These are phyloP conservation scores for Mechanitis mazaeus DNA, from an alignment of 2,888 invertebrate genomes.

Conservation along the genomic window DNA sequence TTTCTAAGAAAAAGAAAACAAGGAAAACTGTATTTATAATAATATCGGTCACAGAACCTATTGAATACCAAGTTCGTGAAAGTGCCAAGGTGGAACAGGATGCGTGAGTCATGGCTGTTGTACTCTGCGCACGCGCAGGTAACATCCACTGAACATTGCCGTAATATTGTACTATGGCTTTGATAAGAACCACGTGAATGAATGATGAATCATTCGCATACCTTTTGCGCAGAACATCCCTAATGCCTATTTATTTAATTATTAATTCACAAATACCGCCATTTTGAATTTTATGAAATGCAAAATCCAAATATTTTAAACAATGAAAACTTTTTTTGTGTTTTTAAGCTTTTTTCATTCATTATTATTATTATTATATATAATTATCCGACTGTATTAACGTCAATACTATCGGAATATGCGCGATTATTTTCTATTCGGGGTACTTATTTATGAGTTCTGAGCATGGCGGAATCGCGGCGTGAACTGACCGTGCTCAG, in stretches of 20 bases:
- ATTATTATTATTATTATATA: no score
- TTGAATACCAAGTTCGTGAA: slow-evolving; percentile 50
- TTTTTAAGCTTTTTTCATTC: no score
- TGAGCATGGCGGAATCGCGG: no score
- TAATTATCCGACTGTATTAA: no score
- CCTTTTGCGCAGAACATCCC: slow-evolving; percentile 23
- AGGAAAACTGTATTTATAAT: slow-evolving; percentile 13
- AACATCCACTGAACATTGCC: slow-evolving; percentile 49
- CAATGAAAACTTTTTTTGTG: no score
- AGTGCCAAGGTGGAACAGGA: slow-evolving; percentile 68
- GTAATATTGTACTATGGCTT: slow-evolving; percentile 46
- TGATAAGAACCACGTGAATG: slow-evolving; percentile 70
- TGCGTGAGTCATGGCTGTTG: slow-evolving; percentile 60
- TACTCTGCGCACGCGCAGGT: slow-evolving; percentile 68
- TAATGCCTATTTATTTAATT: slow-evolving; percentile 16
- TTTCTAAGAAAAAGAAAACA: slow-evolving; percentile 8
- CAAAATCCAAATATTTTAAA: no score
- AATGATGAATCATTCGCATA: slow-evolving; percentile 52
- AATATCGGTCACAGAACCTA: slow-evolving; percentile 19
- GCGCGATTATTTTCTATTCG: no score
- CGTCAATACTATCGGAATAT: no score
- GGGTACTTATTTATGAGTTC: no score
- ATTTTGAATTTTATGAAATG: no score
- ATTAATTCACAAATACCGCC: background rate
- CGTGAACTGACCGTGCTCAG: no score